Evolutionary conservation across 2,888 invertebrate genomes (phyloP), one percentile per base, ranked within the genome.

Genomic region (Sinopyrophorus schimmeli): DNA sequence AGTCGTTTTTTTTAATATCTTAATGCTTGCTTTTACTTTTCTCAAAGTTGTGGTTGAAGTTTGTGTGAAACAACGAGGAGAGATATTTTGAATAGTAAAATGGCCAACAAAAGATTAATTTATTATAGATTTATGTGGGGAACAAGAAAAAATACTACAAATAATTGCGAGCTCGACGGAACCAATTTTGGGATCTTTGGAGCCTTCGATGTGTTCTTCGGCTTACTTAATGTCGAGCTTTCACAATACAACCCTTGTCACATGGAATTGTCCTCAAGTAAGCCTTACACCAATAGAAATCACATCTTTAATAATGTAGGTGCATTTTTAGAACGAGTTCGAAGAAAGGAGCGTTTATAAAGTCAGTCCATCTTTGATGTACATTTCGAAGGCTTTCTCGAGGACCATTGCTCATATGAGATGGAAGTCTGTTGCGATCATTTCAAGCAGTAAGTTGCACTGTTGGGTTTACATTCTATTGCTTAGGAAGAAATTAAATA

Each of bases 211-310:
- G 49, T 80, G 80, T 62, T 73, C 76, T 20, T 71, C 76, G 6
- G 75, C 75, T 5, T 72, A 73, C 15, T 72, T 75, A 54, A 70
- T 79, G 35, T 74, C 78, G 5, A 71, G 72, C 53, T 74, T 78
- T 54, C 75, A 76, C 67, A 76, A 77, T 57, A 72, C 72, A 35
- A 73, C 76, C 5, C 63, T 79, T 26, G 64, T 76, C 46, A 76
- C 78, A 6, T 80, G 79, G 79, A 79, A 78, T 54, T 80, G 80
- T 58, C 80, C 79, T 23, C 69, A 75, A 73, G 78, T 78, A 64
- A 74, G 67, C 59, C n/a, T 14, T 10, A 9, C 11, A 17, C 6
- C n/a, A 26, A 12, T 20, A 27, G 5, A 14, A 10, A 10, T 14
- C 1, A 12, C 3, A 21, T 5, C 6, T 32, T 37, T 17, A n/a